Evolutionary conservation across 35 echinoderm and acorn worm genomes (phyloP), one percentile per base, ranked within the genome.

Genomic region (Anneissia japonica): DNA sequence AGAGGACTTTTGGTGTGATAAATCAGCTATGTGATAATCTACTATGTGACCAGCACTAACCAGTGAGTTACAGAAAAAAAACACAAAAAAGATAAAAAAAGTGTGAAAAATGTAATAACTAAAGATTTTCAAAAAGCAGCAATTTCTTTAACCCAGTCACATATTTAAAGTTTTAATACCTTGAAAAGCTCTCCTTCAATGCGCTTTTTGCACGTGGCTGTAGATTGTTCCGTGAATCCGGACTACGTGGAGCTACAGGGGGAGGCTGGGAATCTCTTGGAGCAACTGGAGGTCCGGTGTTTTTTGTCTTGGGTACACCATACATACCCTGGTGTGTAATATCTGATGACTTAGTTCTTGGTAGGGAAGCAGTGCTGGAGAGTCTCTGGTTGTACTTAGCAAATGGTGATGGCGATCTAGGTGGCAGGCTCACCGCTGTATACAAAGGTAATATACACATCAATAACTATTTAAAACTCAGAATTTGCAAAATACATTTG

Each of bases 181-280:
- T 64, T 64, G 51, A 64, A 23, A 64, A 64, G 26, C 51, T 64
- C 26, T 64, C 51, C 21, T 64, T 77, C 32, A 21, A n/a, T 76
- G 56, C 9, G 36, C 7, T 64, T 79, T 56, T 46, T 31, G 23
- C 75, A 35, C n/a, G 26, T 76, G 26, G 36, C 28, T 37, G 17
- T 23, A 36, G 14, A 34, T 83, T 9, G 11, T 84, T 72, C 32
- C 37, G 31, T 13, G 76, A 34, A 16, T 79, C 78, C 17, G 88
- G 75, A 30, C 79, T 76, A 37, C 89, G 85, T 0, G 89, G 89
- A 28, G 90, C 89, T 28, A 95, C 83, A 34, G 93, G 93, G 16
- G 93, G 93, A 36, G 89, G 89, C 9, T 91, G 36, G 19, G 56
- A 32, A 6, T 2, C 23, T 41, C 85, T 79, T 3, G 38, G 16